phyloP scores from a whole-genome alignment of 2,888 invertebrate species.

The Stomorhina lunata region DNA sequence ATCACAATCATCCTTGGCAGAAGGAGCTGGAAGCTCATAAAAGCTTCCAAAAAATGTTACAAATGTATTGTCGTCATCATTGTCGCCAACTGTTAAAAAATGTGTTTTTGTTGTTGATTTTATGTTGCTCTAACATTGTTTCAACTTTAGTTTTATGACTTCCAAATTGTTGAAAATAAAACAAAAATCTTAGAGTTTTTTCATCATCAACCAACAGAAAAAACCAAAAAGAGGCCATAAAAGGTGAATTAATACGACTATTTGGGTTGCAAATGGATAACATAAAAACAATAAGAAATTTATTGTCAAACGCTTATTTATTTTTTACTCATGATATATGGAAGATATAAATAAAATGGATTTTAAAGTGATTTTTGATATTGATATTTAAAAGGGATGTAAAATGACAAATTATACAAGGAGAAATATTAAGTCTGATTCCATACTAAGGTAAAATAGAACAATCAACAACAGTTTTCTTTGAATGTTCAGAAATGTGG shows the following conservation, averaged over 20 bases:
- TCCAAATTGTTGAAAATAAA: conserved; percentile 30
- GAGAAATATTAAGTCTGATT: too few relatives aligned
- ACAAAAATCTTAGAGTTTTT: neutral
- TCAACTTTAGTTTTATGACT: conserved; percentile 31
- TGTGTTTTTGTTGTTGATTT: neutral
- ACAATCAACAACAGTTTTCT: too few relatives aligned
- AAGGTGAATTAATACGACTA: neutral
- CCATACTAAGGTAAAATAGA: too few relatives aligned
- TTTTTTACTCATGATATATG: neutral
- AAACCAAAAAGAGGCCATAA: too few relatives aligned
- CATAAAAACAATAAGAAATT: conserved; percentile 1
- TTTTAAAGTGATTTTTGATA: conserved; percentile 5
- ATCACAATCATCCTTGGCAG: neutral
- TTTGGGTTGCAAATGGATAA: conserved; percentile 1
- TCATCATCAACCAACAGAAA: neutral
- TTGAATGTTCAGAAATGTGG: too few relatives aligned
- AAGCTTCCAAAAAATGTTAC: neutral
- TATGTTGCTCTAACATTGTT: conserved; percentile 7
- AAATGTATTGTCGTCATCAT: too few relatives aligned
- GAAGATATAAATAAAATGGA: neutral
- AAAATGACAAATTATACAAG: too few relatives aligned
- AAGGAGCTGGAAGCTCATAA: neutral
- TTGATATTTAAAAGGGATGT: too few relatives aligned
- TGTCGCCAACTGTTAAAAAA: too few relatives aligned
- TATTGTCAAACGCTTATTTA: neutral